Evolutionary conservation across 2,113 vertebrate genomes (phyloP).

Genomic region (Mus musculus): GRCm39 chr2:29992501-29993000

Average conservation of each 20-base stretch:
- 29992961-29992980: too few relatives aligned
- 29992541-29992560: too few relatives aligned
- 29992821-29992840: slow-evolving; percentile 99
- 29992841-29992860: slow-evolving; percentile 98
- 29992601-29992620: too few relatives aligned
- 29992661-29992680: neutral
- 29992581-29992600: too few relatives aligned
- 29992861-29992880: neutral
- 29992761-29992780: slow-evolving; percentile 96
- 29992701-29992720: neutral
- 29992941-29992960: neutral
- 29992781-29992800: slow-evolving; percentile 94
- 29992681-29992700: neutral
- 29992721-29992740: slow-evolving; percentile 80
- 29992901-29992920: neutral
- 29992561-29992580: too few relatives aligned
- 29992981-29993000: neutral
- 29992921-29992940: neutral
- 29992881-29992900: neutral
- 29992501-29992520: too few relatives aligned
- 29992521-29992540: too few relatives aligned
- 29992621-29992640: neutral
- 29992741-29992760: slow-evolving; percentile 98
- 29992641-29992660: neutral
- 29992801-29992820: slow-evolving; percentile 97